A percentile compares a stretch with the other conserved stretches of the same genome.
Conservation (phyloP, 2,797 vertebrate genomes). For the Notamacropus eugenii region DNA sequence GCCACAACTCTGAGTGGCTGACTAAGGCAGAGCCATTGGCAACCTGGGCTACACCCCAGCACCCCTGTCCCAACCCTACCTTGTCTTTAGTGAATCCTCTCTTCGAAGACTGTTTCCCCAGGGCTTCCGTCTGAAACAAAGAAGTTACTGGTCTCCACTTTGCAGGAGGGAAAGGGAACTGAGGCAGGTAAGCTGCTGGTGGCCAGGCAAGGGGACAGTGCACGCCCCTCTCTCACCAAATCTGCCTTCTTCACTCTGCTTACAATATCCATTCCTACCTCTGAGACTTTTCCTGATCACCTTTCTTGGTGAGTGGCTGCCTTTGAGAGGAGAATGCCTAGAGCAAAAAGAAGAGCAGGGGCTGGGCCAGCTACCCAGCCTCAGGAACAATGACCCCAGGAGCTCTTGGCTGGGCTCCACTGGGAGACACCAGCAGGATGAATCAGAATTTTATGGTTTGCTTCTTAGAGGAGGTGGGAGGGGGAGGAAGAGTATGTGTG, state of each 20-base stretch:
- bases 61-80: slow-evolving; percentile 81
- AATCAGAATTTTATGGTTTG: neutral
- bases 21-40: neutral
- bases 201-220: neutral
- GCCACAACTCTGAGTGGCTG: neutral
- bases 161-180: slow-evolving; percentile 23
- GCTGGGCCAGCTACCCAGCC: no score
- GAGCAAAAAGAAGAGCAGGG: neutral
- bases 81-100: slow-evolving; percentile 92
- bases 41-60: neutral
- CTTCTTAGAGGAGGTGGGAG: neutral
- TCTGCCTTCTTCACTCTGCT: neutral
- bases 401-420: neutral
- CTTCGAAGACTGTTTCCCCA: slow-evolving; percentile 79
- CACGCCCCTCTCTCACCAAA: neutral
- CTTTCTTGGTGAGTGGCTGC: neutral
- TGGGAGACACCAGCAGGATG: neutral
- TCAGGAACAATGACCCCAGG: neutral
- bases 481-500: neutral
- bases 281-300: neutral
- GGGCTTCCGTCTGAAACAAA: slow-evolving; percentile 86
- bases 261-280: neutral
- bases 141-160: slow-evolving; percentile 29
- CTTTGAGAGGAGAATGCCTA: neutral
- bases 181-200: neutral